A percentile compares a stretch with the other conserved stretches of the same genome.
Evolutionary conservation across 2,888 invertebrate species (phyloP).

Genomic region (Drosophila paracracens): DNA sequence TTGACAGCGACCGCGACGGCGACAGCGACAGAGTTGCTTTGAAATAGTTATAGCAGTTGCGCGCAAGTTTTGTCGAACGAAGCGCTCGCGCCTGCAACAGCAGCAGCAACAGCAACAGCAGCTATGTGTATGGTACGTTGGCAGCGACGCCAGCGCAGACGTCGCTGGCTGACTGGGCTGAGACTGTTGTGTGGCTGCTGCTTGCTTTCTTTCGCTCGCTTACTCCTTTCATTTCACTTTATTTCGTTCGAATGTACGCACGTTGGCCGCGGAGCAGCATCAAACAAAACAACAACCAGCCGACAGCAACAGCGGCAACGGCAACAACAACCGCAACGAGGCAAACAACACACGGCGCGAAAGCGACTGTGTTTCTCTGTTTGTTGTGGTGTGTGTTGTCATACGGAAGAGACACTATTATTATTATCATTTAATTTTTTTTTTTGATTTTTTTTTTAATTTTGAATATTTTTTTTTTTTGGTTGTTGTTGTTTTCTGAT

Average conservation of each 20-base stretch:
- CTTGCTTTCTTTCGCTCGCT: slow-evolving; percentile 85
- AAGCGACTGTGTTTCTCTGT: slow-evolving; percentile 59
- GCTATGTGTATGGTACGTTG: slow-evolving; percentile 32
- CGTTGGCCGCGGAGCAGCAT: slow-evolving; percentile 84
- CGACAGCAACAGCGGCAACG: slow-evolving; percentile 35
- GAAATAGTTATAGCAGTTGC: slow-evolving; percentile 49
- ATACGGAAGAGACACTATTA: slow-evolving; percentile 54
- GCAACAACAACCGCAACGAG: slow-evolving; percentile 34
- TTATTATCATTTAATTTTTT: slow-evolving; percentile 7
- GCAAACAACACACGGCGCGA: slow-evolving; percentile 55
- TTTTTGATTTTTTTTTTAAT: slow-evolving; percentile 14
- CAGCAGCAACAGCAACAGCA: slow-evolving; percentile 1
- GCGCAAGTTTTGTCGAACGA: slow-evolving; percentile 50
- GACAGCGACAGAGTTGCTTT: slow-evolving; percentile 36
- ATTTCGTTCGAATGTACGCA: slow-evolving; percentile 85
- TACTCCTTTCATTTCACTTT: slow-evolving; percentile 86
- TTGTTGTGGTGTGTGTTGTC: slow-evolving; percentile 56
- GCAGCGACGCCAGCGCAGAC: slow-evolving; percentile 49
- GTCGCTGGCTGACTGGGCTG: slow-evolving; percentile 57
- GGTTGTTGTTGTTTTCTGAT: slow-evolving; percentile 4
- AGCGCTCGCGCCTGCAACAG: slow-evolving; percentile 49
- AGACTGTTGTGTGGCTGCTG: slow-evolving; percentile 78
- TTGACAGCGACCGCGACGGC: slow-evolving; percentile 24
- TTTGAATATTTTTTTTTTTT: slow-evolving; percentile 15
- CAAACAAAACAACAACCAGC: slow-evolving; percentile 55